These are phyloP conservation scores for Cyrtorhinus lividipennis DNA, from an alignment of 1,140 invertebrate genomes.

Conservation along the genomic window DNA sequence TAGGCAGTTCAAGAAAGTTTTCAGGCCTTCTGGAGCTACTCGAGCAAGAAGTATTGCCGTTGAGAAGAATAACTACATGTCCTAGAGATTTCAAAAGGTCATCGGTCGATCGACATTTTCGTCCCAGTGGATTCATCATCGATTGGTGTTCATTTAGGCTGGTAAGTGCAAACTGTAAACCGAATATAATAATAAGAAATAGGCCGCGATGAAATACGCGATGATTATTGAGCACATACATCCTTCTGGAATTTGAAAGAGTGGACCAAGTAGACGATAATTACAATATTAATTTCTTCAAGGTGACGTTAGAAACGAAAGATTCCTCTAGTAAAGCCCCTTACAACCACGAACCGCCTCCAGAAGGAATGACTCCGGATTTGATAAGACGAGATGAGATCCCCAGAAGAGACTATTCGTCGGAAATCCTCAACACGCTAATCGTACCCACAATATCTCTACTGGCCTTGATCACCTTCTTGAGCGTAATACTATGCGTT, in stretches of 20 bases:
- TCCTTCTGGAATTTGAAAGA: no score
- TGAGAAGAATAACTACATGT: constrained; percentile 58
- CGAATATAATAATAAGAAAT: no score
- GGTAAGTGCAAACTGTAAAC: constrained; percentile 34
- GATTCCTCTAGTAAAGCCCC: not conserved
- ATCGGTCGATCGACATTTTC: constrained; percentile 66
- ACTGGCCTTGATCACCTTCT: constrained; percentile 43
- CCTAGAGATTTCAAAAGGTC: constrained; percentile 69
- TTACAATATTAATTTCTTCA: not conserved
- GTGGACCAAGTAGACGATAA: no score
- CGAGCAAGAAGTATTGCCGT: constrained; percentile 64
- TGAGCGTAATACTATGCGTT: constrained; percentile 60
- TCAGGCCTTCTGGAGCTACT: constrained; percentile 55
- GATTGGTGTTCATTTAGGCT: constrained; percentile 83
- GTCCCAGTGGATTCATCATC: constrained; percentile 55
- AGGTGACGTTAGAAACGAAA: not conserved
- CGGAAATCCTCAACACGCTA: constrained; percentile 54
- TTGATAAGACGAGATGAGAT: constrained; percentile 40
- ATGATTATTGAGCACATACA: no score
- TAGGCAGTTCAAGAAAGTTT: constrained; percentile 60
- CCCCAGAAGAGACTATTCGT: constrained; percentile 51
- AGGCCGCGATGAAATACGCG: no score
- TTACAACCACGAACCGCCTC: not conserved
- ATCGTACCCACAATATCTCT: constrained; percentile 52
- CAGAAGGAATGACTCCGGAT: constrained; percentile 26